phyloP scores from a whole-genome alignment of 2,888 invertebrate genomes.

The Clepsis dumicolana region DNA sequence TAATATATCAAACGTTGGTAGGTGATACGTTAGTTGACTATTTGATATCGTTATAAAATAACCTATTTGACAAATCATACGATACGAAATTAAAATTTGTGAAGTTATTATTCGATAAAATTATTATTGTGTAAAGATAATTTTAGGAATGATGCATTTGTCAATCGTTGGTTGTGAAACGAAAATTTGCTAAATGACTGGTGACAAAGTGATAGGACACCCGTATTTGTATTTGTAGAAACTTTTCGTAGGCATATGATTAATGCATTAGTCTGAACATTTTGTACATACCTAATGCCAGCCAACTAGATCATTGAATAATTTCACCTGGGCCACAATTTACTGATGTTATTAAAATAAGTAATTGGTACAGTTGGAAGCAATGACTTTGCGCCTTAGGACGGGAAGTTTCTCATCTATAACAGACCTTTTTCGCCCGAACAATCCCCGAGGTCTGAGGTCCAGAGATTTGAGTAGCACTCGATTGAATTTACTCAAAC shows the following conservation, averaged over 20 bases:
- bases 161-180: too few relatives aligned
- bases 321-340: not conserved
- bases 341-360: not conserved
- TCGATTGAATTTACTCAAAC: slow-evolving; percentile 84
- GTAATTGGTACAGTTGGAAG: not conserved
- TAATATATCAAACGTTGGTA: too few relatives aligned
- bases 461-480: slow-evolving; percentile 74
- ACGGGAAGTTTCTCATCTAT: slow-evolving; percentile 68
- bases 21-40: too few relatives aligned
- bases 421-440: slow-evolving; percentile 76
- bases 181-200: too few relatives aligned
- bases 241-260: too few relatives aligned
- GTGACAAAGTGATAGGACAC: too few relatives aligned
- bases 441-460: slow-evolving; percentile 67
- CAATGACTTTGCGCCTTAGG: slow-evolving; percentile 57
- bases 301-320: slow-evolving; percentile 19
- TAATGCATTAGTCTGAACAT: not conserved
- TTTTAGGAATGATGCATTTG: too few relatives aligned
- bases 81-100: too few relatives aligned
- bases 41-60: too few relatives aligned
- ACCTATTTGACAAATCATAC: too few relatives aligned
- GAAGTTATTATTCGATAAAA: too few relatives aligned
- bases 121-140: too few relatives aligned
- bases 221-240: not conserved
- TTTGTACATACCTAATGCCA: slow-evolving; percentile 6